phyloP scores from a whole-genome alignment of 2,113 vertebrate genomes.

The Eudyptes chrysolophus region DNA sequence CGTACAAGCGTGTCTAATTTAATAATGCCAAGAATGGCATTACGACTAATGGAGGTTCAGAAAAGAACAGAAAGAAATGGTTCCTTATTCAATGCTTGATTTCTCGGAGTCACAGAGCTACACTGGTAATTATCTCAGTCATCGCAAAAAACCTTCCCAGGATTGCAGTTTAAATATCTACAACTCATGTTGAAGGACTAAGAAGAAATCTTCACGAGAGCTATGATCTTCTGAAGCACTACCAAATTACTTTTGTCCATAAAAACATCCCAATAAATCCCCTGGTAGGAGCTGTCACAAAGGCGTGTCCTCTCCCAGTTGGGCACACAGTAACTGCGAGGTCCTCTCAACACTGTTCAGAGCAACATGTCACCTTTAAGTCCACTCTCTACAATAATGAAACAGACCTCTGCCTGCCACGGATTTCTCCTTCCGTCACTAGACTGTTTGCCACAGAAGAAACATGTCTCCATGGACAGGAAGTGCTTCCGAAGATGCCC shows the following conservation, averaged over 20 bases:
- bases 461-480: background rate
- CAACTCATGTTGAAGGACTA: background rate
- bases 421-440: background rate
- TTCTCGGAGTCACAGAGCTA: background rate
- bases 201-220: background rate
- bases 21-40: background rate
- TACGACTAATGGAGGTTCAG: background rate
- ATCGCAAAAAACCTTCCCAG: background rate
- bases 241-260: background rate
- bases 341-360: background rate
- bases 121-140: background rate
- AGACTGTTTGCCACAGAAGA: background rate
- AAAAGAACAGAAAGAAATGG: background rate
- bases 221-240: background rate
- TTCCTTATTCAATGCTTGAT: background rate
- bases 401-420: background rate
- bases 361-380: background rate
- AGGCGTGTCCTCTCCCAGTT: background rate
- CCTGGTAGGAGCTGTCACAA: background rate
- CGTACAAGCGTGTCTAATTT: background rate
- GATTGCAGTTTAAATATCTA: background rate
- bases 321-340: background rate
- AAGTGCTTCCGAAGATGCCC: background rate
- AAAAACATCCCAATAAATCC: background rate
- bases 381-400: background rate